Evolutionary conservation across 2,888 invertebrate genomes (phyloP).

Genomic region (Ganaspis brasiliensis): DNA sequence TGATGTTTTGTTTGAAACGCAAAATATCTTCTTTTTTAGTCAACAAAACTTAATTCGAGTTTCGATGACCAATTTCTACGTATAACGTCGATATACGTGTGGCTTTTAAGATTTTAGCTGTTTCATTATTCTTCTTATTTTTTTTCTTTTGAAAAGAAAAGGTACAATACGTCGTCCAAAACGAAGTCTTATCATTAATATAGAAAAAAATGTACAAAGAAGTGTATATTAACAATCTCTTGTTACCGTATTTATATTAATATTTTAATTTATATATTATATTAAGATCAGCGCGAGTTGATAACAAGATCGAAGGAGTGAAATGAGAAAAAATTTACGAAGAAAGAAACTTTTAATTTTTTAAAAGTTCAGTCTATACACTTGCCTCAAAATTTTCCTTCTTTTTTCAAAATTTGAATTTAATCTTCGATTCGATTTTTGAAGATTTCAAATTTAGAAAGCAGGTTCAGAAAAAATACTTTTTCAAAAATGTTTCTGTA

Average conservation of each 20-base stretch:
- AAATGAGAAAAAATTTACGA: conserved; percentile 55
- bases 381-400: too few species aligned
- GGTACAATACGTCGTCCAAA: conserved; percentile 60
- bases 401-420: too few species aligned
- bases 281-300: conserved; percentile 67
- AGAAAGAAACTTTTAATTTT: neutral
- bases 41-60: conserved; percentile 25
- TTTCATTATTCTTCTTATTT: neutral
- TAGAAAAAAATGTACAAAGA: conserved; percentile 79
- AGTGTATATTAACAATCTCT: conserved; percentile 78
- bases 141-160: neutral
- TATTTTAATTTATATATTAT: conserved; percentile 67
- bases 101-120: conserved; percentile 6
- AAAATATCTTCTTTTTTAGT: conserved; percentile 17
- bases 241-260: conserved; percentile 68
- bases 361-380: too few species aligned
- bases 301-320: conserved; percentile 60
- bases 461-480: too few species aligned
- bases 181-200: conserved; percentile 67
- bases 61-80: conserved; percentile 28
- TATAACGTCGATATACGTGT: conserved; percentile 34
- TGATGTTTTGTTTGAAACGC: conserved; percentile 19
- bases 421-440: too few species aligned
- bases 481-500: too few species aligned
- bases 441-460: too few species aligned